Evolutionary conservation across 2,797 vertebrate species (phyloP), one percentile per base, ranked within the genome.

Genomic region (Pogonophryne albipinna): DNA sequence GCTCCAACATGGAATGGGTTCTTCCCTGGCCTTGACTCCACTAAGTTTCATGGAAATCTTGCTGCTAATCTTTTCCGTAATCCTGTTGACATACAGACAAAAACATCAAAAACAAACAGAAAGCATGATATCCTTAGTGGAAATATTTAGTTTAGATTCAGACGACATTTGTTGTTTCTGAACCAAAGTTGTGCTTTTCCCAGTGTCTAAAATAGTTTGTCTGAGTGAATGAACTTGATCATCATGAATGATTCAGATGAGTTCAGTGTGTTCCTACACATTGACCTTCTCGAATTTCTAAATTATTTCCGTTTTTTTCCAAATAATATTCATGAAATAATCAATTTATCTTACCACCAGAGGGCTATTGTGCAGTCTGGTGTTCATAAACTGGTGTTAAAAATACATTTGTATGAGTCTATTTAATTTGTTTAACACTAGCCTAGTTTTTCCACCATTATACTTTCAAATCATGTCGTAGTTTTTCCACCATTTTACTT

Each of bases 401-500:
- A 56, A 56, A 31, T 17, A 14, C 2, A 16, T 31, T 31, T 50
- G 19, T 2, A 15, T 50, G 11, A 7, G 3, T 73, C 12, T 45
- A 12, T 58, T 23, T n/a, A 1, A 45, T 66, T 16, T 47, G 1
- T 23, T n/a, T 4, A 58, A 34, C 31, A 16, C 19, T 51, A 1
- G 12, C 20, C 11, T 16, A 20, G 10, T 1, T 27, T 16, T n/a
- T 8, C 38, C 9, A 2, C 1, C 42, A 41, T 8, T 27, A 19
- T 11, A 55, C 17, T 76, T 62, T 68, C 17, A 51, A 58, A 46
- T 41, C 27, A 44, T 44, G 16, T 52, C 10, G n/a, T 11, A 20
- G 10, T 1, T 27, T 16, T n/a, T 7, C 38, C 9, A 2, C 1
- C 41, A 41, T 8, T 27, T 16, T 11, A 55, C 17, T 76, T 62